These are phyloP conservation scores for Tiaroga cobitis DNA, from an alignment of 2,797 vertebrate genomes.

Conservation along the genomic window DNA sequence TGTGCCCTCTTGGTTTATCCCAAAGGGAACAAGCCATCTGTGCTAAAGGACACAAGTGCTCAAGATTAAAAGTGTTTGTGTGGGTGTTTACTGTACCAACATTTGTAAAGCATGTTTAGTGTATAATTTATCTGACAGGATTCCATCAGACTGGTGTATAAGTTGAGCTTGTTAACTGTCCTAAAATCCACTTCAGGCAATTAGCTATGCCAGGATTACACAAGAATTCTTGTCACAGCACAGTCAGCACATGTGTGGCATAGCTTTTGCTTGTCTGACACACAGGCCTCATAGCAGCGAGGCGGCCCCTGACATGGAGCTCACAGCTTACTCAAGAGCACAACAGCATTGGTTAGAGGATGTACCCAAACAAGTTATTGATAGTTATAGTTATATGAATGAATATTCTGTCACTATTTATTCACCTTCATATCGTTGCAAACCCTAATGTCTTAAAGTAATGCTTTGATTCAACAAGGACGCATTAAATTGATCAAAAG, in stretches of 20 bases:
- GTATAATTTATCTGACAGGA: slow-evolving; percentile 40
- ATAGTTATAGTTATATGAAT: neutral
- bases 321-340: slow-evolving; percentile 3
- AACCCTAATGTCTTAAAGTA: neutral
- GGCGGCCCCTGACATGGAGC: neutral
- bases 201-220: neutral
- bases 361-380: neutral
- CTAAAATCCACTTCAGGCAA: slow-evolving; percentile 8
- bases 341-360: neutral
- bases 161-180: slow-evolving; percentile 6
- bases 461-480: neutral
- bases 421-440: neutral
- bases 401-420: neutral
- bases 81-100: slow-evolving; percentile 35
- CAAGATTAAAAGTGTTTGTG: slow-evolving; percentile 42
- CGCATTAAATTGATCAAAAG: neutral
- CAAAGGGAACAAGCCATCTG: slow-evolving; percentile 56
- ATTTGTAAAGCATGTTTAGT: slow-evolving; percentile 57
- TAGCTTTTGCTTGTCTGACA: slow-evolving; percentile 37
- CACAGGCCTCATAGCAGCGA: neutral
- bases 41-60: slow-evolving; percentile 63
- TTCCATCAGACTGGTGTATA: neutral
- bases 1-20: slow-evolving; percentile 55
- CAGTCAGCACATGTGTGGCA: slow-evolving; percentile 24
- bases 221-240: neutral